These are phyloP conservation scores for Chaetops frenatus DNA, from an alignment of 2,113 vertebrate species.

Conservation along the genomic window DNA sequence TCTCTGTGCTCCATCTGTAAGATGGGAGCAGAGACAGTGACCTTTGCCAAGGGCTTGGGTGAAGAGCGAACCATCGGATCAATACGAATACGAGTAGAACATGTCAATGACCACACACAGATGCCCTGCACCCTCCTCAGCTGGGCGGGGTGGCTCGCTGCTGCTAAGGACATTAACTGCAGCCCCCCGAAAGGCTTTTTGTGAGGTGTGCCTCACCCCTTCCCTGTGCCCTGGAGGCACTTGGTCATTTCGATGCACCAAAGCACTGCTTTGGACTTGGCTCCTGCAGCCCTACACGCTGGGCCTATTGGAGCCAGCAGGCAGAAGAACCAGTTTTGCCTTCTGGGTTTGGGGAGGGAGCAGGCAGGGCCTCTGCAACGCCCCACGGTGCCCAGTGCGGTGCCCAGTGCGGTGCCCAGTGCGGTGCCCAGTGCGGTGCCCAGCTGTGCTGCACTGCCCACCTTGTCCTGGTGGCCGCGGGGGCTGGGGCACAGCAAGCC, in stretches of 20 bases:
- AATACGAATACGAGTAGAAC: slow-evolving; percentile 13
- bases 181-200: not conserved
- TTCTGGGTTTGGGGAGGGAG: not conserved
- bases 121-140: not conserved
- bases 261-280: rapidly evolving
- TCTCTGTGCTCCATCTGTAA: not conserved
- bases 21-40: not conserved
- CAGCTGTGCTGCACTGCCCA: not conserved
- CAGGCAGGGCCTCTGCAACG: not conserved
- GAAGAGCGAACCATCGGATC: slow-evolving; percentile 14
- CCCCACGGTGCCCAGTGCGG: no score
- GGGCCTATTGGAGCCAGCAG: not conserved
- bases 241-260: rapidly evolving
- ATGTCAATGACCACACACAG: not conserved
- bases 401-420: not conserved
- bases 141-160: not conserved
- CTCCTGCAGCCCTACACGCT: rapidly evolving
- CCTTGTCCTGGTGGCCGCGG: rapidly evolving
- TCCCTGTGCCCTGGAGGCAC: rapidly evolving
- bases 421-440: not conserved
- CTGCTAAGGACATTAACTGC: not conserved
- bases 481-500: not conserved
- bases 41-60: slow-evolving; percentile 54
- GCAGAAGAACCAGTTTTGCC: not conserved
- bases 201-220: not conserved